phyloP scores from a whole-genome alignment of 2,797 vertebrate species.

The Pangasius macronema region DNA sequence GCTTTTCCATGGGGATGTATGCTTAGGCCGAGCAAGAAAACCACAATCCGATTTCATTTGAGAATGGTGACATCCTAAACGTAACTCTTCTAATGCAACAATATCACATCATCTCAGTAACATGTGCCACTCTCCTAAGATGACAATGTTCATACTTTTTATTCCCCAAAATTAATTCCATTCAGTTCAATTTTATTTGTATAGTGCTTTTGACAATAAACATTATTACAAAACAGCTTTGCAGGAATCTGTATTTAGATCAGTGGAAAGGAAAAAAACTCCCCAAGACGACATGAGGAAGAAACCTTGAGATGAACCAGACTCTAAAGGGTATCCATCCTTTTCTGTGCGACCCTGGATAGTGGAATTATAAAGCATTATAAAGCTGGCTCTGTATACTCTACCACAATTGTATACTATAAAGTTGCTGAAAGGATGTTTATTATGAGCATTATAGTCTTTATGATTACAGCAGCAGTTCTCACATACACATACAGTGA shows the following conservation, averaged over 20 bases:
- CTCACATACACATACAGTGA: neutral
- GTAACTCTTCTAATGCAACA: neutral
- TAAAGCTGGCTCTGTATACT: neutral
- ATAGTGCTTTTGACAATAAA: neutral
- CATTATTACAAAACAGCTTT: neutral
- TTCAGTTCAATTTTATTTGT: neutral
- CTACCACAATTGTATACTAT: neutral
- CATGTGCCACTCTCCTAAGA: neutral
- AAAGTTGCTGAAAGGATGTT: neutral
- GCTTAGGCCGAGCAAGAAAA: slow-evolving; percentile 14
- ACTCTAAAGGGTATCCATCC: neutral
- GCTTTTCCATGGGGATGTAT: slow-evolving; percentile 33
- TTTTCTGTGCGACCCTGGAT: neutral
- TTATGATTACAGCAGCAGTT: neutral
- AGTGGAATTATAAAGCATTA: neutral
- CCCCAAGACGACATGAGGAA: neutral
- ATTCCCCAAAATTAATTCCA: neutral
- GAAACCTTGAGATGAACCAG: neutral
- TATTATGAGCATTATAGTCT: neutral
- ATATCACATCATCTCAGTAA: neutral
- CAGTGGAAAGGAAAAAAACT: neutral
- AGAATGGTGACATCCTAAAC: too few species aligned
- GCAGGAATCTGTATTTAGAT: neutral
- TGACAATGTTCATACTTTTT: neutral
- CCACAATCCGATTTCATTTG: neutral